Base-by-base conservation (phyloP, 2,113 vertebrate genomes). In the Chionodraco myersi region DNA sequence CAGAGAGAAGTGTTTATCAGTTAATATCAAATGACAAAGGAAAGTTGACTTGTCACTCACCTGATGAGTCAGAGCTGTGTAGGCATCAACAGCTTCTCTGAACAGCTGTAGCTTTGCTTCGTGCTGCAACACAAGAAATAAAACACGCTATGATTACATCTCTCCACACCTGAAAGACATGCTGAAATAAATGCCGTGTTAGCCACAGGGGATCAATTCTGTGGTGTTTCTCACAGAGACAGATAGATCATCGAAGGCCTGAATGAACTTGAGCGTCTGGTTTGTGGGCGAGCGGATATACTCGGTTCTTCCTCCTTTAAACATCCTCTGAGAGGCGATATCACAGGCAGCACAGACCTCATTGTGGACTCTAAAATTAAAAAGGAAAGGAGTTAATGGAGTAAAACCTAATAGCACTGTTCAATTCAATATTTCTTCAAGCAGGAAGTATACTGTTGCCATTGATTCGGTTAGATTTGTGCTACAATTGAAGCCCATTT, bases 251-350 rank as follows among this genome's bases (percentile, higher is more conserved):
- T 91, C 93, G 9, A 95, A 95, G 21, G 92, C 94, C 3, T 83
- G 84, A 6, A 95, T 92, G 67, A 96, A 96, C 44, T 84, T 89
- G 26, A 96, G 92, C 0, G 91, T 87, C 66, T 96, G 92, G 49
- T 88, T 94, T 10, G 95, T 94, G 3, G 96, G 91, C 1, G 95
- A 96, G 72, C 96, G 96, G 82, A 97, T 94, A n/a, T 89, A 93
- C 52, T 96, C 96, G 0, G 95, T 96, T 47, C 96, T 89, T 70
- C 96, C 96, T 51, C 92, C 93, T 53, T 90, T 86, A 77, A 96
- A 96, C 90, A 93, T 94, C 75, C 96, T 89, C 77, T 95, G 94
- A 1, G 95, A 94, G 41, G 93, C 94, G 0, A 94, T 95, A 75
- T 96, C 96, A n/a, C 94, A 94, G 4, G 95, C 73, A 0, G 95